Evolutionary conservation across 2,888 invertebrate genomes (phyloP), one percentile per base, ranked within the genome.

Genomic region (Esperia sulphurella): DNA sequence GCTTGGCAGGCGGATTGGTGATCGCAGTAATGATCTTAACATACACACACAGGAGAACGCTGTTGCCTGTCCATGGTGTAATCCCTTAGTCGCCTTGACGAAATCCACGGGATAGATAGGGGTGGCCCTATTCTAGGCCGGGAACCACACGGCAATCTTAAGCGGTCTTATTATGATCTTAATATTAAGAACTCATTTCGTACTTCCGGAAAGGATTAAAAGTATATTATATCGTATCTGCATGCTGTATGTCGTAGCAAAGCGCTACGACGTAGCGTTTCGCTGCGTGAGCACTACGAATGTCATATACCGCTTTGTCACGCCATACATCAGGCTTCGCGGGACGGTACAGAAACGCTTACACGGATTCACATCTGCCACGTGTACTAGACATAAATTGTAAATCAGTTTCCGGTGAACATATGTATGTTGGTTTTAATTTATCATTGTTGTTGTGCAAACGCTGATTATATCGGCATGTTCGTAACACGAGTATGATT

Each of bases 381-480:
- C 45, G 45, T 45, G 35, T 48, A 21, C 40, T 13, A 21, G 41
- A 29, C 41, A 41, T 49, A 49, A 41, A 49, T 49, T 14, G 14
- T 38, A 31, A 45, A 49, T 35, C 30, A 33, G 33, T 28, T 5
- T 35, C 31, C 40, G 14, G 29, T 29, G 37, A 41, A 41, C 41
- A 37, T n/a, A 12, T 49, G 33, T 45, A n/a, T n/a, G n/a, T n/a
- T n/a, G 45, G 41, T 37, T 41, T 31, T 41, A 48, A 48, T 43
- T 39, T 40, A 43, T 48, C 39, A 43, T n/a, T n/a, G 4, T 13
- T 39, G n/a, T n/a, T n/a, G n/a, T n/a, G 14, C n/a, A 35, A n/a
- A n/a, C 3, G n/a, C 21, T 21, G 35, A 35, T 35, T 35, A n/a
- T 35, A 35, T 35, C 35, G n/a, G 8, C 2, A 31, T 31, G 31